Conservation (phyloP, 2,113 vertebrate species). For the Protobothrops flavoviridis region DNA sequence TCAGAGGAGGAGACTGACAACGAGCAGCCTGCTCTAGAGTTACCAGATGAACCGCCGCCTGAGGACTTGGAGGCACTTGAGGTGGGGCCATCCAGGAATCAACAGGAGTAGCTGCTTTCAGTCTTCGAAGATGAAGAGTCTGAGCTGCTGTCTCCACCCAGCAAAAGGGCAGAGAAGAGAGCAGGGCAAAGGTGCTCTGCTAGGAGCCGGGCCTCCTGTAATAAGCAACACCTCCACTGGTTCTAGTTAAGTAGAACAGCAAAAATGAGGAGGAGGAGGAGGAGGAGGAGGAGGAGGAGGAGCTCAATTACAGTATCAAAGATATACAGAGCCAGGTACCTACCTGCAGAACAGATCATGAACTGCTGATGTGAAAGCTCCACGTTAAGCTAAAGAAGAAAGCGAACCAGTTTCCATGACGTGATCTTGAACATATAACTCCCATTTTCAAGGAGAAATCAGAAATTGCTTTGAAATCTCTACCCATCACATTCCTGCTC, state of each 20-base stretch:
- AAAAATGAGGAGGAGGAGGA: neutral
- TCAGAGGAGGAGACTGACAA: neutral
- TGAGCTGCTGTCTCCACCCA: neutral
- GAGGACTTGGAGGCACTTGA: neutral
- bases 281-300: neutral
- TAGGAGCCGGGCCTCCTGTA: neutral
- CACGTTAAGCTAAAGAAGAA: neutral
- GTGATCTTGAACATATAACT: neutral
- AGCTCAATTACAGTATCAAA: neutral
- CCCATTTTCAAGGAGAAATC: neutral
- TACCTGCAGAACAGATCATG: neutral
- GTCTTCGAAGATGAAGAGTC: neutral
- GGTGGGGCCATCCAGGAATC: neutral
- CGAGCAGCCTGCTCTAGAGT: neutral
- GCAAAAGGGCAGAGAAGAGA: neutral
- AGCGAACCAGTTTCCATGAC: neutral
- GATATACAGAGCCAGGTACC: neutral
- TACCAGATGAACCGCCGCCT: neutral
- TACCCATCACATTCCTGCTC: too few species aligned
- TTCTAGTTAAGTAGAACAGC: neutral
- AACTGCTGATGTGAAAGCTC: neutral
- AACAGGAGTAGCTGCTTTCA: neutral
- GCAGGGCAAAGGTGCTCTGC: neutral
- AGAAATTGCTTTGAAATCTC: neutral
- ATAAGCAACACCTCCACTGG: neutral